Conservation (phyloP, 2,113 vertebrate genomes). For the Setophaga coronata region DNA sequence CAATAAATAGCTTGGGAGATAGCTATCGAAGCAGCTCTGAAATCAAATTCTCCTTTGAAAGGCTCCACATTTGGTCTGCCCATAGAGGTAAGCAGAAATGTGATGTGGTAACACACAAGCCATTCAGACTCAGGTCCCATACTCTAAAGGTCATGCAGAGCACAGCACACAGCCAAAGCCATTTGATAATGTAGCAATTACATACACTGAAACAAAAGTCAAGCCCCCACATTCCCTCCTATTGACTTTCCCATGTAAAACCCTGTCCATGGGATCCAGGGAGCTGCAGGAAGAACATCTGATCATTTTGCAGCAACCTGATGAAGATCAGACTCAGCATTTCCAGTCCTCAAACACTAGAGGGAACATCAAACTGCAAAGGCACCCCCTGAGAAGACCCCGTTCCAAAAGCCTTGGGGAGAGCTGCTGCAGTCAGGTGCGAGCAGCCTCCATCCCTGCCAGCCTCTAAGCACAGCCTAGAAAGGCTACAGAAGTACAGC, state of each 20-base stretch:
- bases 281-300: not conserved
- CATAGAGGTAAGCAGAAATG: not conserved
- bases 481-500: not conserved
- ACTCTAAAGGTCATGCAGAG: not conserved
- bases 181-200: not conserved
- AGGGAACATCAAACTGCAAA: constrained; percentile 43
- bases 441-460: not conserved
- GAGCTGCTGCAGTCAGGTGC: fast-evolving
- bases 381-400: constrained; percentile 3
- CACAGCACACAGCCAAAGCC: not conserved
- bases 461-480: not conserved
- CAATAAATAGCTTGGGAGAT: constrained; percentile 38
- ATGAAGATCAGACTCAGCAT: not conserved
- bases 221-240: not conserved
- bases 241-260: not conserved
- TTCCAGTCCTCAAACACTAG: constrained; percentile 43
- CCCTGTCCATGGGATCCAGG: not conserved
- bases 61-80: not conserved
- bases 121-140: not conserved
- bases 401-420: fast-evolving
- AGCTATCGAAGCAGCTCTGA: constrained; percentile 1
- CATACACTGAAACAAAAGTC: not conserved
- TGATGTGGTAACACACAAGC: not conserved
- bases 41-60: constrained; percentile 29
- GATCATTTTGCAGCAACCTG: not conserved